A percentile compares a stretch with the other conserved stretches of the same genome.
Conservation (phyloP, 2,113 vertebrate genomes). For the Anoplopoma fimbria region DNA sequence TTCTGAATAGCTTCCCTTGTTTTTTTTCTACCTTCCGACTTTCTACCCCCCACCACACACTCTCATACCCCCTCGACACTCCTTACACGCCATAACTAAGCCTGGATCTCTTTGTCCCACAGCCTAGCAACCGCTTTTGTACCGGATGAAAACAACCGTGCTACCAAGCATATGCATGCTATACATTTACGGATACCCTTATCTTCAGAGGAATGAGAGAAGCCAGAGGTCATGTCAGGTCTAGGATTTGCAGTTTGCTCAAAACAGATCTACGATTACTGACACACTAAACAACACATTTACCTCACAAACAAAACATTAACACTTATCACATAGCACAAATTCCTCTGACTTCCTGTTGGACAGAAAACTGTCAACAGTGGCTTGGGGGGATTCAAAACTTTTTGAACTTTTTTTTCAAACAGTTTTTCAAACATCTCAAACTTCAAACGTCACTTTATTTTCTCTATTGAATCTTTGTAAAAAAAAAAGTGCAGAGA, state of each 20-base stretch:
- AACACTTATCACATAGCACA: slow-evolving; percentile 48
- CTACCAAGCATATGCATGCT: slow-evolving; percentile 59
- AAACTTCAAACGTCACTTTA: background rate
- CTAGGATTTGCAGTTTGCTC: slow-evolving; percentile 45
- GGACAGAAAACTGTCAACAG: slow-evolving; percentile 47
- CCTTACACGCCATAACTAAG: slow-evolving; percentile 52
- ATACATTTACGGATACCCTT: slow-evolving; percentile 59
- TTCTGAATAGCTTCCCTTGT: slow-evolving; percentile 36
- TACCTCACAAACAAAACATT: slow-evolving; percentile 34
- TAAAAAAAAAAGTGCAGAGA: background rate
- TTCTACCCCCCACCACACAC: background rate
- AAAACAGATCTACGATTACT: slow-evolving; percentile 61
- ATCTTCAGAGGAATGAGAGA: slow-evolving; percentile 53
- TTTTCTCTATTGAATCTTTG: background rate
- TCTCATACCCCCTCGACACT: slow-evolving; percentile 1
- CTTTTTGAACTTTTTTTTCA: slow-evolving; percentile 22
- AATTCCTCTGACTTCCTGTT: slow-evolving; percentile 46
- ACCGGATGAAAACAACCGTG: slow-evolving; percentile 66
- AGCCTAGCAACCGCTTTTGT: slow-evolving; percentile 75
- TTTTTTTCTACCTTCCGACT: slow-evolving; percentile 22
- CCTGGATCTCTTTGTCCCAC: slow-evolving; percentile 70
- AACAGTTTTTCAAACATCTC: background rate
- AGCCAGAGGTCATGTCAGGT: slow-evolving; percentile 55
- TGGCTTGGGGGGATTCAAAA: slow-evolving; percentile 28
- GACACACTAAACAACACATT: slow-evolving; percentile 31